Evolutionary conservation across 2,888 invertebrate genomes (phyloP).

Genomic region (Ephialtes manifestator): DNA sequence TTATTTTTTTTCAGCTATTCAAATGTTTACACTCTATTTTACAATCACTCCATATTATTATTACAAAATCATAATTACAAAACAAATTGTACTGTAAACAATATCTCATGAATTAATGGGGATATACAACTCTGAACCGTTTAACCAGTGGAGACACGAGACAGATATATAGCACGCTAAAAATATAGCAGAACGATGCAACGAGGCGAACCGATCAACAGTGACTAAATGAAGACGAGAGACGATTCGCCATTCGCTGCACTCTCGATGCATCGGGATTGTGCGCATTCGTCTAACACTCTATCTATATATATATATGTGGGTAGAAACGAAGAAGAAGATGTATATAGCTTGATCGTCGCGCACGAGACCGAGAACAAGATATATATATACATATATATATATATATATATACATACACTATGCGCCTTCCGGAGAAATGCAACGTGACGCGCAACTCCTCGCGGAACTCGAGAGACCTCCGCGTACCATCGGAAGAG

Average conservation of each 20-base stretch:
- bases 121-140: too few species aligned
- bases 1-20: too few species aligned
- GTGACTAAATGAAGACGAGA: not conserved
- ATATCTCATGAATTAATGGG: too few species aligned
- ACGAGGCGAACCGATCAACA: not conserved
- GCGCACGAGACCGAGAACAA: not conserved
- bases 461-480: slow-evolving; percentile 45
- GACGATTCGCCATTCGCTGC: slow-evolving; percentile 35
- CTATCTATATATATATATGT: slow-evolving; percentile 12
- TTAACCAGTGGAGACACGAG: too few species aligned
- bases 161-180: not conserved
- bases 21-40: too few species aligned
- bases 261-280: slow-evolving; percentile 38
- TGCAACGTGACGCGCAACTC: slow-evolving; percentile 68
- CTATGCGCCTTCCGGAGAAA: slow-evolving; percentile 44
- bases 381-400: too few species aligned
- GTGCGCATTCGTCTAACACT: slow-evolving; percentile 21
- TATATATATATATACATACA: too few species aligned
- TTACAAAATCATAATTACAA: too few species aligned
- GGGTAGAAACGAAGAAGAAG: not conserved
- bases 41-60: too few species aligned
- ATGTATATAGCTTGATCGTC: slow-evolving; percentile 11
- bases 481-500: slow-evolving; percentile 11
- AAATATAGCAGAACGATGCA: not conserved
- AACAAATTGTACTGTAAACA: too few species aligned